A percentile compares a stretch with the other conserved stretches of the same genome.
These are phyloP conservation scores for Papilio gigon DNA, from an alignment of 2,888 invertebrate genomes.

Conservation along the genomic window DNA sequence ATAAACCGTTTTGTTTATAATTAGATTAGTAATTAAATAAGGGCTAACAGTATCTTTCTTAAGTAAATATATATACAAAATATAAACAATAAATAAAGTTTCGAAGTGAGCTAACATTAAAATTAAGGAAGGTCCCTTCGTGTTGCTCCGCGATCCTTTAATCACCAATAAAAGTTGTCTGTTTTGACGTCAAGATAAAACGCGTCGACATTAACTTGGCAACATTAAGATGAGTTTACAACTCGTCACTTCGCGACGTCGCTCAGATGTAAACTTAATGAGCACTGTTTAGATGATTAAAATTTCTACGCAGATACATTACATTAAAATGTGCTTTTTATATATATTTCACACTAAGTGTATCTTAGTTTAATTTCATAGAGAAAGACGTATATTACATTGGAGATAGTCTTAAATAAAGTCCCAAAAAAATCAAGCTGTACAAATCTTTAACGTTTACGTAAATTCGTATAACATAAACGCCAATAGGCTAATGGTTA, in stretches of 20 bases:
- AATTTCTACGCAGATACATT: slow-evolving; percentile 42
- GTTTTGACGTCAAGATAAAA: slow-evolving; percentile 67
- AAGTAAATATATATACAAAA: background rate
- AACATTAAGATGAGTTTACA: slow-evolving; percentile 59
- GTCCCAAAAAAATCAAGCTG: no score
- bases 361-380: background rate
- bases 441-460: no score
- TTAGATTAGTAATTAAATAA: background rate
- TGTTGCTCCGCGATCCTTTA: slow-evolving; percentile 51
- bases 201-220: slow-evolving; percentile 47
- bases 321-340: slow-evolving; percentile 24
- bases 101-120: slow-evolving; percentile 37
- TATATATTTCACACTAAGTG: background rate
- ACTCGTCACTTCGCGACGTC: slow-evolving; percentile 56
- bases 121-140: slow-evolving; percentile 47
- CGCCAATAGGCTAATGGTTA: no score
- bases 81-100: slow-evolving; percentile 42
- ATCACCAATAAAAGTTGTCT: slow-evolving; percentile 67
- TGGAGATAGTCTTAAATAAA: no score
- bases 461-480: no score
- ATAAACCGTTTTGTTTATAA: no score
- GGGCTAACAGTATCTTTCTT: background rate
- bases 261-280: slow-evolving; percentile 50
- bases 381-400: no score
- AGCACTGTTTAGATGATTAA: slow-evolving; percentile 44